Base-by-base conservation (phyloP, 2,797 vertebrate genomes). In the Anolis apletophallus region DNA sequence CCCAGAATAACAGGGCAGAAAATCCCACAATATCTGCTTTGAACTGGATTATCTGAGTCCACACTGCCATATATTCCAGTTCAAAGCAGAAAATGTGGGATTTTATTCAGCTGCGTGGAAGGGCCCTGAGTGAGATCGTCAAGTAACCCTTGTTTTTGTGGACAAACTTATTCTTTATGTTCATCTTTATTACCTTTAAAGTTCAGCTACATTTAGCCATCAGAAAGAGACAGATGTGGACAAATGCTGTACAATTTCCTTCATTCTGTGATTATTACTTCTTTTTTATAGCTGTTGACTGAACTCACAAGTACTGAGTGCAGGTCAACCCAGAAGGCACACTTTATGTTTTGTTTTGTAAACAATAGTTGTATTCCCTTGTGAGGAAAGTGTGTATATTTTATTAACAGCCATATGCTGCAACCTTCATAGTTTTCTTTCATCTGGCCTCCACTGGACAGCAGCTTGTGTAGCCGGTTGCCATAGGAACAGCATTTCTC, bases 401-500 rank as follows among this genome's bases (percentile, higher is more conserved):
- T 76, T 83, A 74, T 78, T 76, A 34, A 50, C 50, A 29, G 11
- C 29, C 26, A 77, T 52, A 26, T 84, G 73, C 34, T 11, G 3
- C 7, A 68, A 34, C 6, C 59, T 77, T 36, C 50, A 55, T 29
- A 10, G 50, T 55, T 77, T 36, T 77, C 50, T 26, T 32, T 78
- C 32, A 52, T 67, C 83, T 78, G 14, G 14, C 9, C 74, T 32
- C 32, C 23, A 36, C n/a, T 78, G 50, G 61, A 77, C 50, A 78
- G 64, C 13, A 57, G 21, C 50, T 84, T 67, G 4, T 52, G 14
- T 54, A 36, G 13, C 61, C 40, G 46, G 74, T 85, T 77, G 61
- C 74, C 61, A 69, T 50, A 85, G 32, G 19, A 85, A 85, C 64
- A 77, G 77, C 19, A 26, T 40, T 78, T 55, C 32, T 54, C n/a